These are phyloP conservation scores for Unio delphinus DNA, from an alignment of 2,888 invertebrate genomes.

Conservation along the genomic window DNA sequence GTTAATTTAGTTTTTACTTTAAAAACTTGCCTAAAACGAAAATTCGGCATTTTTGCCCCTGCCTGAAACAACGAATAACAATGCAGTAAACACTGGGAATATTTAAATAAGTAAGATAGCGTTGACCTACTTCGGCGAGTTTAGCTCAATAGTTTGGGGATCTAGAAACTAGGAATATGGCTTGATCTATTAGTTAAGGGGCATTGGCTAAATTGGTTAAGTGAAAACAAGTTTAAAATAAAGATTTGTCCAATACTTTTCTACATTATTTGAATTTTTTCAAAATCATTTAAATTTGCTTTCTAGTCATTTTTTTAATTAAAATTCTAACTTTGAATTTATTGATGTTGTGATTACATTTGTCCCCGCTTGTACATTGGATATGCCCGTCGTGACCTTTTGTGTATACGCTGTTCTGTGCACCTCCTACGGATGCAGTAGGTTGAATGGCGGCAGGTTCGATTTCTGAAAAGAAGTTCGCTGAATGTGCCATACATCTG, in stretches of 20 bases:
- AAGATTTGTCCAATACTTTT: no score
- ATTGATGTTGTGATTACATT: not conserved
- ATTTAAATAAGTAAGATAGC: slow-evolving; percentile 55
- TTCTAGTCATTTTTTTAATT: no score
- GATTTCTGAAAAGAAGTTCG: slow-evolving; percentile 72
- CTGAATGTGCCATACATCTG: slow-evolving; percentile 67
- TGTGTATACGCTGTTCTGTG: slow-evolving; percentile 38
- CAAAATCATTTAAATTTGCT: no score
- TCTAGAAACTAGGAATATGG: slow-evolving; percentile 56
- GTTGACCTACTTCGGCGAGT: slow-evolving; percentile 63
- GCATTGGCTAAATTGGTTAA: slow-evolving; percentile 1
- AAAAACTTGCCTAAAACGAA: no score
- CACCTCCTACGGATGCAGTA: slow-evolving; percentile 34
- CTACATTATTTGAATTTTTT: no score
- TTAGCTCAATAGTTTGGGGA: slow-evolving; percentile 65
- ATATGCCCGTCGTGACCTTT: slow-evolving; percentile 22
- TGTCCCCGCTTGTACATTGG: slow-evolving; percentile 3
- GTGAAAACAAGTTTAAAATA: not conserved
- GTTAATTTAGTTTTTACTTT: no score
- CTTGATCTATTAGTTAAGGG: slow-evolving; percentile 24
- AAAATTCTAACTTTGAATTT: no score
- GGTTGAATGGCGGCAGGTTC: slow-evolving; percentile 56
- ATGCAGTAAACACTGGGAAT: slow-evolving; percentile 29
- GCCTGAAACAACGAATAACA: not conserved
- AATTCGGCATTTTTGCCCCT: no score